These are phyloP conservation scores for Telmatochromis brichardi DNA, from an alignment of 2,113 vertebrate genomes.

Conservation along the genomic window DNA sequence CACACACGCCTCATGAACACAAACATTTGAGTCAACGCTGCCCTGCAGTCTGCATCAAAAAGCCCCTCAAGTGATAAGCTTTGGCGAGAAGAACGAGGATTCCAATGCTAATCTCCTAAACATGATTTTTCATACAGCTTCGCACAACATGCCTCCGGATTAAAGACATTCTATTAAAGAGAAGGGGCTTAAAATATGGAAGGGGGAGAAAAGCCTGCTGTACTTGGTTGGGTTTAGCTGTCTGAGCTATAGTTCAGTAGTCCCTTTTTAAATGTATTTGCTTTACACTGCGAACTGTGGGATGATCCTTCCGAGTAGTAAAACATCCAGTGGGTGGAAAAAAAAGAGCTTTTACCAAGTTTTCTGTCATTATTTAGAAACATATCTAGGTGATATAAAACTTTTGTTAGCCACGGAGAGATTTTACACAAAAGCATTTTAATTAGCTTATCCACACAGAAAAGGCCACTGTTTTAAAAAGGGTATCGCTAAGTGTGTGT, in stretches of 20 bases:
- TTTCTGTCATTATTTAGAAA: background rate
- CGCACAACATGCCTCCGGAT: constrained; percentile 64
- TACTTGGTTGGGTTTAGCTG: constrained; percentile 42
- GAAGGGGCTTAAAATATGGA: constrained; percentile 58
- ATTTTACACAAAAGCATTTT: background rate
- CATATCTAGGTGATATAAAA: background rate
- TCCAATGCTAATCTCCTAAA: constrained; percentile 68
- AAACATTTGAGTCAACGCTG: constrained; percentile 44
- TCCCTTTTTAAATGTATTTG: constrained; percentile 31
- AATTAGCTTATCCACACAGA: background rate
- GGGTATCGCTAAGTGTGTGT: background rate
- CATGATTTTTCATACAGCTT: constrained; percentile 69
- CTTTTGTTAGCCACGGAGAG: background rate
- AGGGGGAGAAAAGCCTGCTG: constrained; percentile 41
- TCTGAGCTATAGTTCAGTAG: constrained; percentile 52
- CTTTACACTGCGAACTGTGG: background rate
- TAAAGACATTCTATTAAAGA: constrained; percentile 71
- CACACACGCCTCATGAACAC: background rate
- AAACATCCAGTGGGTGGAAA: background rate
- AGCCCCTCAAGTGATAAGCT: constrained; percentile 58
- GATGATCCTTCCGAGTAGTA: constrained; percentile 26
- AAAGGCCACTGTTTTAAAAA: background rate
- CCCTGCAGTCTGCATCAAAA: constrained; percentile 44
- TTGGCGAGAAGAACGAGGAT: constrained; percentile 44
- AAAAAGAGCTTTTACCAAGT: background rate